phyloP scores from a whole-genome alignment of 2,888 invertebrate genomes.

The Dynastes tityus region DNA sequence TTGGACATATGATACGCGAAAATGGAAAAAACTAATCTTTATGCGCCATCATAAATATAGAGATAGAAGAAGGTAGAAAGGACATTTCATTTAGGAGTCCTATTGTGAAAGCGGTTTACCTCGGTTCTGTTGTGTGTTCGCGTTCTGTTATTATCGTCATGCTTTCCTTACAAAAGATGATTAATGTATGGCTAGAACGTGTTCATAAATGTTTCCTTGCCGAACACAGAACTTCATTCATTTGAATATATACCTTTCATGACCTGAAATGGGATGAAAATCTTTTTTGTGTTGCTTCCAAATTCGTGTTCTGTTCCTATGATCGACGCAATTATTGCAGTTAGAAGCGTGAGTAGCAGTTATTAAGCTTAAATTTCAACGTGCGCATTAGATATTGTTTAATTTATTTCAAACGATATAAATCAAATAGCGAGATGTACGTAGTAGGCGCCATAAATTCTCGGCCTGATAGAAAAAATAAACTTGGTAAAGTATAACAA shows the following conservation, averaged over 20 bases:
- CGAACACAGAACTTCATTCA: not conserved
- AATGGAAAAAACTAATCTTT: slow-evolving; percentile 17
- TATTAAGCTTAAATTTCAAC: no score
- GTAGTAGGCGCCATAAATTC: no score
- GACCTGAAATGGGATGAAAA: not conserved
- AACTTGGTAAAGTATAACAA: no score
- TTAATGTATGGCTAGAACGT: slow-evolving; percentile 21
- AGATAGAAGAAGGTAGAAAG: slow-evolving; percentile 20
- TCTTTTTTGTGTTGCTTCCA: no score
- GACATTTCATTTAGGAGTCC: slow-evolving; percentile 5
- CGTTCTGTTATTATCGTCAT: slow-evolving; percentile 8
- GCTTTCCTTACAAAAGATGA: slow-evolving; percentile 15
- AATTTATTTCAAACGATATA: no score
- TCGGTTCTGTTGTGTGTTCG: slow-evolving; percentile 10
- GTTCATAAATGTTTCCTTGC: slow-evolving; percentile 4
- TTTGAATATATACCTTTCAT: not conserved
- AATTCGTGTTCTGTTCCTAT: no score
- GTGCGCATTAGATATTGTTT: no score
- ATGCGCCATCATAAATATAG: slow-evolving; percentile 18
- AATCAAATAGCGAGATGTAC: no score
- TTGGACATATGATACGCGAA: not conserved
- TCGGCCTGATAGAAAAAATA: no score
- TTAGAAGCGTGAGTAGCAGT: no score
- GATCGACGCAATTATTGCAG: no score
- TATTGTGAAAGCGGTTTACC: slow-evolving; percentile 3